Conservation (phyloP, 2,888 invertebrate genomes). For the Coronaproctus castanopsis region DNA sequence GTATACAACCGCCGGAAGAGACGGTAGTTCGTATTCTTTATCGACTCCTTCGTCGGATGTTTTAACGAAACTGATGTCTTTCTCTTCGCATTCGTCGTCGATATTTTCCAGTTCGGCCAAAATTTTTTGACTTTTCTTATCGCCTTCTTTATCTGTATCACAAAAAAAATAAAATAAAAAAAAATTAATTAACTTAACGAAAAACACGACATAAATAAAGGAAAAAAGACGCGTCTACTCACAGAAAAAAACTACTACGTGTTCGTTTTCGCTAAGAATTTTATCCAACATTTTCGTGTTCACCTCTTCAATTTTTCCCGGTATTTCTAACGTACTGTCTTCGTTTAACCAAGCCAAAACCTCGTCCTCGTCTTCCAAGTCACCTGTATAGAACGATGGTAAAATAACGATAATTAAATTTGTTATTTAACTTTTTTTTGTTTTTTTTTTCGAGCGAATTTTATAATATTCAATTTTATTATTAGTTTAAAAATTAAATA, state of each 20-base stretch:
- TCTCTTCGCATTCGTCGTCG: constrained; percentile 79
- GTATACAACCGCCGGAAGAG: constrained; percentile 63
- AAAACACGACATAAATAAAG: background rate
- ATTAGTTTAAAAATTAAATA: no score
- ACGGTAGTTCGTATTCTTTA: constrained; percentile 65
- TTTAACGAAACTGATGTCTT: constrained; percentile 77
- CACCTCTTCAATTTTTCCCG: constrained; percentile 82
- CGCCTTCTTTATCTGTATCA: constrained; percentile 72
- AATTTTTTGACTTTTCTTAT: constrained; percentile 73
- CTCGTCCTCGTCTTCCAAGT: constrained; percentile 76
- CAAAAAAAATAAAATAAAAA: background rate
- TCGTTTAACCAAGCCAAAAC: constrained; percentile 79
- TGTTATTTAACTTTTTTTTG: no score
- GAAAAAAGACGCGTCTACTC: constrained; percentile 28
- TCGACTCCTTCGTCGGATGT: constrained; percentile 73
- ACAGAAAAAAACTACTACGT: constrained; percentile 86
- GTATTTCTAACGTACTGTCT: constrained; percentile 72
- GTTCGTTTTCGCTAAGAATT: constrained; percentile 65
- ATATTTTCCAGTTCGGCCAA: constrained; percentile 76
- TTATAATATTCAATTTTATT: no score
- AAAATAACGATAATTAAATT: no score
- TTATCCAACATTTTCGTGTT: constrained; percentile 78
- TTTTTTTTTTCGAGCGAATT: no score
- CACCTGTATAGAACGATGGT: no score
- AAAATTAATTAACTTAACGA: background rate